A percentile compares a stretch with the other conserved stretches of the same genome.
phyloP scores from a whole-genome alignment of 2,888 invertebrate genomes.

The Taphrorychus bicolor region DNA sequence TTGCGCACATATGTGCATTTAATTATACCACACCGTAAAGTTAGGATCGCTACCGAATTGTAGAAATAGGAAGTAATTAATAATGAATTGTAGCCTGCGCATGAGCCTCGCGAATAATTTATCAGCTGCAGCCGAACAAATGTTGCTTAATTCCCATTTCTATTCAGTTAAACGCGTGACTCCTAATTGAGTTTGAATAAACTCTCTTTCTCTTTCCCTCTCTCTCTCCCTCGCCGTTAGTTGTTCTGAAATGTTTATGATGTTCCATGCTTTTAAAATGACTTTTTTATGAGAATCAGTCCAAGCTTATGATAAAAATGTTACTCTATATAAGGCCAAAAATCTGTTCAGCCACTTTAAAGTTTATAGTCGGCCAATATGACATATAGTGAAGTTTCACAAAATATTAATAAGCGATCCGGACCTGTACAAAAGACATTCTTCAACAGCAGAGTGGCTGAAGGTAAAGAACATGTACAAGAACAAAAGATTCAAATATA shows the following conservation, averaged over 20 bases:
- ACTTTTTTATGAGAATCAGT: no score
- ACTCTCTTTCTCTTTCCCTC: not conserved
- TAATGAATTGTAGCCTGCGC: slow-evolving; percentile 15
- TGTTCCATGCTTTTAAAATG: no score
- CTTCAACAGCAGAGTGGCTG: no score
- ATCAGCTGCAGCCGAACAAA: slow-evolving; percentile 32
- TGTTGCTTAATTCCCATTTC: slow-evolving; percentile 35
- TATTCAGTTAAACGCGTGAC: slow-evolving; percentile 29
- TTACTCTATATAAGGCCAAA: no score
- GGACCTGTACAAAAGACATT: no score
- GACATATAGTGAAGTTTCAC: no score
- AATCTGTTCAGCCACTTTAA: no score
- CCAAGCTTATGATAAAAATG: no score
- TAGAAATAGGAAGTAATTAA: slow-evolving; percentile 14
- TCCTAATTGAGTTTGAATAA: slow-evolving; percentile 26
- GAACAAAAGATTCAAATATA: no score
- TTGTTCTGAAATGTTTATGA: not conserved
- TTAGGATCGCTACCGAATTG: not conserved
- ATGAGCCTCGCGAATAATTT: slow-evolving; percentile 27
- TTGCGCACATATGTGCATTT: slow-evolving; percentile 7
- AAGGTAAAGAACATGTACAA: no score
- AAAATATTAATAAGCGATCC: no score
- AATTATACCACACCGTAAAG: slow-evolving; percentile 12
- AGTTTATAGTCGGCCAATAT: no score
- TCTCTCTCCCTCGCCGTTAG: not conserved